Conservation (phyloP, 1,140 invertebrate genomes). For the Aphis gossypii region DNA sequence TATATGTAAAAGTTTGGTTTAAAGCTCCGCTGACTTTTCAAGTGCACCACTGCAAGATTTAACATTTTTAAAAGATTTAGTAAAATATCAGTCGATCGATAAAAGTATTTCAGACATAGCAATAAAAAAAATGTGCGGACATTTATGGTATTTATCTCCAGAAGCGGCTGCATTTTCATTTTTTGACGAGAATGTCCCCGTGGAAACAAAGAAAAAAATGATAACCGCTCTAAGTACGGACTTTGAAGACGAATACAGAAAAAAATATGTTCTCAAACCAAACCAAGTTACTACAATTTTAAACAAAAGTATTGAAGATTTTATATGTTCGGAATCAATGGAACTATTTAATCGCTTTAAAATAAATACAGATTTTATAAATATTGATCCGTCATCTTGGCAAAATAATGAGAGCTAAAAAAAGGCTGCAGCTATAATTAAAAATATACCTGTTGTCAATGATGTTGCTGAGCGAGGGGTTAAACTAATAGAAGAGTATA, state of each 20-base stretch:
- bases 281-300: background rate
- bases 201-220: background rate
- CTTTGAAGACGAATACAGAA: background rate
- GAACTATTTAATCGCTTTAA: background rate
- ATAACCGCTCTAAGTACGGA: background rate
- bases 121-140: background rate
- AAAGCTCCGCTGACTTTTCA: background rate
- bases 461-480: background rate
- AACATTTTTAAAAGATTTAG: conserved; percentile 16
- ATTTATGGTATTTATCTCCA: conserved; percentile 11
- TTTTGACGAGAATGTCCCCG: background rate
- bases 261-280: background rate
- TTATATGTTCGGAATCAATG: background rate
- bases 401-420: background rate
- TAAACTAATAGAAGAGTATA: background rate
- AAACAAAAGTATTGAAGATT: background rate
- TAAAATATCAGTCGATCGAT: background rate
- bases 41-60: background rate
- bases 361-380: background rate
- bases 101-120: background rate
- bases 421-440: background rate
- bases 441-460: background rate
- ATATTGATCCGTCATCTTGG: background rate
- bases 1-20: background rate
- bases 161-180: background rate